Percentiles rank a stretch among this genome's conserved stretches.
Evolutionary conservation across 2,797 vertebrate genomes (phyloP).

Genomic region (Synanceia verrucosa): DNA sequence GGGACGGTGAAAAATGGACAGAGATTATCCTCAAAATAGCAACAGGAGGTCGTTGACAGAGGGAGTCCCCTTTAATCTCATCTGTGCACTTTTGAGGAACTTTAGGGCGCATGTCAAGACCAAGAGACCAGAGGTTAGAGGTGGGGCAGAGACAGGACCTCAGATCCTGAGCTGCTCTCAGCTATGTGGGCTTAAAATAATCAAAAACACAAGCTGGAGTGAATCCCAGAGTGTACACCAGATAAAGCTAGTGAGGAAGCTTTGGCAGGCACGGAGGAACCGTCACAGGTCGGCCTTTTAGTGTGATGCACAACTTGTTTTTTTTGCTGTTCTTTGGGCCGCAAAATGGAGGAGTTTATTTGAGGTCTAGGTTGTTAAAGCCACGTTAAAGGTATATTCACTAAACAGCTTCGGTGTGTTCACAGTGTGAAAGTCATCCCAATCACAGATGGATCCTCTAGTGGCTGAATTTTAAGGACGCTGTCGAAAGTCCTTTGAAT

Average conservation of each 20-base stretch:
- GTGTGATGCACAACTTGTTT: conserved; percentile 9
- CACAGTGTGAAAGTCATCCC: no score
- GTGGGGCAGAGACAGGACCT: conserved; percentile 17
- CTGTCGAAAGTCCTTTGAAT: no score
- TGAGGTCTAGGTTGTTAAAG: conserved; percentile 4
- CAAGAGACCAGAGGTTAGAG: conserved; percentile 35
- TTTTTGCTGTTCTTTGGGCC: background rate
- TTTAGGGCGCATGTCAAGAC: conserved; percentile 30
- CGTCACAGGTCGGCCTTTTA: background rate
- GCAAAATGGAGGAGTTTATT: conserved; percentile 15
- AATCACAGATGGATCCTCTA: no score
- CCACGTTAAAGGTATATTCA: conserved; percentile 14
- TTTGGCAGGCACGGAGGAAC: background rate
- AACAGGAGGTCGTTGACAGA: conserved; percentile 47
- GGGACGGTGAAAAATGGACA: conserved; percentile 55
- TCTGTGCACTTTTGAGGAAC: conserved; percentile 19
- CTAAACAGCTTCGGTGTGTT: conserved; percentile 15
- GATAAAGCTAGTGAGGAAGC: conserved; percentile 18
- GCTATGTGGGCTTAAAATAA: conserved; percentile 35
- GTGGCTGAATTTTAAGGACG: no score
- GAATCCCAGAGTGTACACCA: conserved; percentile 20
- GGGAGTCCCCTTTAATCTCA: conserved; percentile 55
- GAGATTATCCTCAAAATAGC: conserved; percentile 37
- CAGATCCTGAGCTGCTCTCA: conserved; percentile 16
- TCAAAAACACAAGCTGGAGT: conserved; percentile 51